Base-by-base conservation (phyloP, 2,113 vertebrate genomes). In the Recurvirostra avosetta region DNA sequence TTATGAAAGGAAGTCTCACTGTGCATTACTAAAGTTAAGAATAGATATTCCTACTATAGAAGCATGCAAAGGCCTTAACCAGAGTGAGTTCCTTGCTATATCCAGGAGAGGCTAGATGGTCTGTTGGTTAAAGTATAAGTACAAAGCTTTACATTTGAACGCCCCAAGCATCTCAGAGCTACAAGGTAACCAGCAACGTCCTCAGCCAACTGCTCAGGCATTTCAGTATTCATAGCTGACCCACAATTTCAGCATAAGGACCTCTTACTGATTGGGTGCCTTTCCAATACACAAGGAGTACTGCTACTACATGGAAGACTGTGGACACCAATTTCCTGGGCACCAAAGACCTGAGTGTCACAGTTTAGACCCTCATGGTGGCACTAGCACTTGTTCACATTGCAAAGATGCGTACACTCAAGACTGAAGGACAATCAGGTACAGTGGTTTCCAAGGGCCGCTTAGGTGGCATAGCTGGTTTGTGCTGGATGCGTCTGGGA, bases 271-370 rank as follows among this genome's bases (percentile, higher is more conserved):
- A 20, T 26, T 3, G 1, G 68, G 56, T 26, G 8, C 15, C 34
- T 82, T 82, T 45, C 12, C 29, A 32, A 32, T 7, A 22, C 12
- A 19, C 8, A 41, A 58, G 16, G 30, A 52, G 1, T 25, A 38
- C 10, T 61, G 41, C 8, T 45, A 65, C 0, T 45, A 65, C 0
- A 0, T 10, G 10, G 10, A n/a, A 62, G 17, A 27, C 1, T 23
- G 11, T 9, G 16, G 49, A 38, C 23, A 45, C 8, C 14, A 58
- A 3, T 29, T 43, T 26, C 55, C 45, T 15, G 66, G 50, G 30
- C 14, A 47, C 4, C 4, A 1, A 79, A 73, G 16, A 11, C 5
- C 8, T 5, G 11, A 47, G 43, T 18, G 4, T 30, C 32, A 43
- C 1, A 1, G 2, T n/a, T 86, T 45, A 70, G 40, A 49, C 11